Evolutionary conservation across 1,140 invertebrate species (phyloP).

Genomic region (Arion vulgaris): DNA sequence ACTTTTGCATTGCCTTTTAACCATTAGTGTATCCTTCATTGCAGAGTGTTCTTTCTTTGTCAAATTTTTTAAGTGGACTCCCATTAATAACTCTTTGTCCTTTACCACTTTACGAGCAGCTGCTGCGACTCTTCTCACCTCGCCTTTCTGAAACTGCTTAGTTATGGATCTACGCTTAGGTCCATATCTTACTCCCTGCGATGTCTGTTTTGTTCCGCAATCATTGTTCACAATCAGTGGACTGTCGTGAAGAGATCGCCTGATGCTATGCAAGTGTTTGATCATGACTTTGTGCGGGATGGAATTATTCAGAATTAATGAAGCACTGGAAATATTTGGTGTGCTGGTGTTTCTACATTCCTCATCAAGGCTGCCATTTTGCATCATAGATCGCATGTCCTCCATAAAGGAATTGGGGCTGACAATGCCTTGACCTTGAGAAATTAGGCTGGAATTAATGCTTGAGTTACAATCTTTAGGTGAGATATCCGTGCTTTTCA

Average conservation of each 20-base stretch:
- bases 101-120: not conserved
- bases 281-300: conserved; percentile 57
- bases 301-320: conserved; percentile 50
- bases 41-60: not conserved
- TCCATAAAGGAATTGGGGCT: conserved; percentile 60
- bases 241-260: conserved; percentile 34
- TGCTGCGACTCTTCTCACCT: conserved; percentile 2
- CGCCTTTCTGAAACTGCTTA: conserved; percentile 24
- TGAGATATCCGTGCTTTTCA: not conserved
- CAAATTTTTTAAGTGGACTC: not conserved
- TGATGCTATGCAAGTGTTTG: conserved; percentile 49
- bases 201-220: not conserved
- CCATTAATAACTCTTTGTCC: not conserved
- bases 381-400: conserved; percentile 46
- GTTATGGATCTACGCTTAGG: conserved; percentile 23
- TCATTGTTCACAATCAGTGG: not conserved
- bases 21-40: not conserved
- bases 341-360: conserved; percentile 26
- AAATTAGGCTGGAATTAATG: conserved; percentile 26
- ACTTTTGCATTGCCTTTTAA: not conserved
- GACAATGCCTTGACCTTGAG: conserved; percentile 33
- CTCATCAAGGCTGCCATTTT: not conserved
- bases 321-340: conserved; percentile 48
- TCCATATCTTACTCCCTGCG: not conserved
- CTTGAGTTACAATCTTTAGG: not conserved